These are phyloP conservation scores for Oryzias woworae DNA, from an alignment of 2,113 vertebrate genomes.

Conservation along the genomic window DNA sequence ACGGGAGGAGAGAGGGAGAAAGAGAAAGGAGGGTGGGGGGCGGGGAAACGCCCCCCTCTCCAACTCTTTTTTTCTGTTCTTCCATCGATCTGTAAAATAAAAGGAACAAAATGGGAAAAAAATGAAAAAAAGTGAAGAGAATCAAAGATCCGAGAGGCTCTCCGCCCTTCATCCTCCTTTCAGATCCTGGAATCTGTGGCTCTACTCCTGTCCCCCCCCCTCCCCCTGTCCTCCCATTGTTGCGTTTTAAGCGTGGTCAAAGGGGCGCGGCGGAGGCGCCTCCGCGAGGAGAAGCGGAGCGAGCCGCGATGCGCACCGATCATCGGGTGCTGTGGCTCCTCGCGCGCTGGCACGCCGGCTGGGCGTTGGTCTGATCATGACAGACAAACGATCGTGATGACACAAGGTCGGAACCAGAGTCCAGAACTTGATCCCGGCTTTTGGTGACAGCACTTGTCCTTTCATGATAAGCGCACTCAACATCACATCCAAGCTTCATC, in stretches of 20 bases:
- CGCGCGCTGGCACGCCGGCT: constrained; percentile 4
- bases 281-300: constrained; percentile 48
- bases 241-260: constrained; percentile 76
- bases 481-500: constrained; percentile 64
- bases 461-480: constrained; percentile 53
- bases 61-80: constrained; percentile 48
- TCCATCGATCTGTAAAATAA: constrained; percentile 13
- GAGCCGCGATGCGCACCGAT: constrained; percentile 46
- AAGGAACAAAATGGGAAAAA: constrained; percentile 34
- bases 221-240: constrained; percentile 66
- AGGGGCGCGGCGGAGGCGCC: constrained; percentile 74
- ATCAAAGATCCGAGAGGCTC: constrained; percentile 61
- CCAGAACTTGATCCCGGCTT: constrained; percentile 5
- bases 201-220: constrained; percentile 49
- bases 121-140: constrained; percentile 21
- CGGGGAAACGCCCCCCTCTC: constrained; percentile 69
- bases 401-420: neutral
- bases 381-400: neutral
- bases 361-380: constrained; percentile 1
- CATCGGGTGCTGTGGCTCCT: constrained; percentile 28
- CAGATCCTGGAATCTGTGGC: constrained; percentile 62
- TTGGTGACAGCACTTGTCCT: constrained; percentile 6
- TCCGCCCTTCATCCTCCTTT: constrained; percentile 64
- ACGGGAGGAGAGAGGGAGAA: neutral
- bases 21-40: neutral